Conservation (phyloP, 1,140 invertebrate species). For the Drosophila kurseongensis region DNA sequence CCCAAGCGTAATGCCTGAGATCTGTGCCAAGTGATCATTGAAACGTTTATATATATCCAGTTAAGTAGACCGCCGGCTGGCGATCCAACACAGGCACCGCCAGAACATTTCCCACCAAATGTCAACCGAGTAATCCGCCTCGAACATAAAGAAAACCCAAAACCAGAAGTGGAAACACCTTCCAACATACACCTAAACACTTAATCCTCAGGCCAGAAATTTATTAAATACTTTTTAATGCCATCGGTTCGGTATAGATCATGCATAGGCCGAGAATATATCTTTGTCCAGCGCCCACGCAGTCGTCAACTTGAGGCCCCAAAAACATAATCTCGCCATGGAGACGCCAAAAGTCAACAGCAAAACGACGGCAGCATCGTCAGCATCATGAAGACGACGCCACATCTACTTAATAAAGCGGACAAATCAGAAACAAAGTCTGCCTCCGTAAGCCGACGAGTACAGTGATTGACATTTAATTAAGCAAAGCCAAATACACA, state of each 20-base stretch:
- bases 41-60: slow-evolving; percentile 65
- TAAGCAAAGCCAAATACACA: slow-evolving; percentile 78
- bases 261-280: slow-evolving; percentile 42
- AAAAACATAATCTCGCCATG: slow-evolving; percentile 45
- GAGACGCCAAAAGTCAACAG: slow-evolving; percentile 48
- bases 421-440: slow-evolving; percentile 77
- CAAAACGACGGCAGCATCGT: slow-evolving; percentile 6
- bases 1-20: slow-evolving; percentile 35
- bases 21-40: slow-evolving; percentile 57
- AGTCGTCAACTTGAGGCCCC: slow-evolving; percentile 40
- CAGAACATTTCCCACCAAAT: slow-evolving; percentile 76
- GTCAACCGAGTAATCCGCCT: slow-evolving; percentile 54
- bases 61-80: slow-evolving; percentile 32
- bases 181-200: slow-evolving; percentile 46
- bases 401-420: slow-evolving; percentile 69
- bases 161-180: slow-evolving; percentile 40
- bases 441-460: slow-evolving; percentile 32
- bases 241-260: slow-evolving; percentile 48
- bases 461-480: slow-evolving; percentile 80
- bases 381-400: slow-evolving; percentile 46
- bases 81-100: background rate
- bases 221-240: slow-evolving; percentile 81
- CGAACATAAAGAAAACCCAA: slow-evolving; percentile 31
- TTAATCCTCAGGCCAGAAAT: slow-evolving; percentile 68
- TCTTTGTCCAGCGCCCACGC: slow-evolving; percentile 72